phyloP scores from a whole-genome alignment of 2,888 invertebrate species.

The Actias luna region DNA sequence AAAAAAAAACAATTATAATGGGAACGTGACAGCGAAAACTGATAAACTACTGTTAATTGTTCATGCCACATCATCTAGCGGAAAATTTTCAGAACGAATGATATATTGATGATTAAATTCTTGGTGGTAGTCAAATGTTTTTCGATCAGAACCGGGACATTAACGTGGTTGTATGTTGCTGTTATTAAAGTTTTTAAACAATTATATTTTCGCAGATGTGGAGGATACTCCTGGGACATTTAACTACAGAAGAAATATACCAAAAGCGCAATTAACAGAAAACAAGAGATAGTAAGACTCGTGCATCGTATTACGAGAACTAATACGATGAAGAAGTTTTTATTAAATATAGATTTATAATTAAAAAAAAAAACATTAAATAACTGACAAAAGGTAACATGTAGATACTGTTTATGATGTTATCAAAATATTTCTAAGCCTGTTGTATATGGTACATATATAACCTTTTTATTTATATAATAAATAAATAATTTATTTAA shows the following conservation, averaged over 20 bases:
- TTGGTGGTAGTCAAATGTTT: too few species aligned
- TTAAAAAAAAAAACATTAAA: not conserved
- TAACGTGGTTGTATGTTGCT: not conserved
- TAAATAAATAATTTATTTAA: not conserved
- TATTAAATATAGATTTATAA: not conserved
- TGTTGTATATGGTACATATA: not conserved
- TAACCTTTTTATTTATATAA: not conserved
- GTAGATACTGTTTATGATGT: not conserved
- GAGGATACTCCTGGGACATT: constrained; percentile 40
- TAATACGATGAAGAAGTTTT: not conserved
- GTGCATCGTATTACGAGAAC: not conserved
- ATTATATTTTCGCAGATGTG: constrained; percentile 38
- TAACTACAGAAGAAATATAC: constrained; percentile 30
- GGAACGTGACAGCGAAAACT: too few species aligned
- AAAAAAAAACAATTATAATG: too few species aligned
- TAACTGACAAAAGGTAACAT: not conserved
- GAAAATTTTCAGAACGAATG: not conserved
- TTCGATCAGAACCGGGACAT: too few species aligned
- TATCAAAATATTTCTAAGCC: not conserved
- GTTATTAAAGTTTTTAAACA: not conserved
- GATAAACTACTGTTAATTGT: not conserved
- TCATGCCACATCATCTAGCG: not conserved
- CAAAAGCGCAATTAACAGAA: constrained; percentile 4
- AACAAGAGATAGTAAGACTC: not conserved
- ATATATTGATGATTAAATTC: not conserved